Evolutionary conservation across 1,140 invertebrate genomes (phyloP).

Genomic region (Micrasema longulum): DNA sequence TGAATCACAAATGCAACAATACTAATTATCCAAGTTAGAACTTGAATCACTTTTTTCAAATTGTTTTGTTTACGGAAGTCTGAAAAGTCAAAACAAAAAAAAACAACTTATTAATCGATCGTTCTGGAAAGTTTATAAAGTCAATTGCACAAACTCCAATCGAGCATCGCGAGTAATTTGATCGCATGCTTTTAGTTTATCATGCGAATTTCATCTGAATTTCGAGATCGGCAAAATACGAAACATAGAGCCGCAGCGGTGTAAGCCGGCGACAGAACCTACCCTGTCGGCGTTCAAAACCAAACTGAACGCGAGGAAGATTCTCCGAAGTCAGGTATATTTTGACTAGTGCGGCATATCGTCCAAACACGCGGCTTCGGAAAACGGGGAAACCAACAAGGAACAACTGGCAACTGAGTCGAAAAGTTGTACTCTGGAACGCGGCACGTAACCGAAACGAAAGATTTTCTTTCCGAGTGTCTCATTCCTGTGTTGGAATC

Average conservation of each 20-base stretch:
- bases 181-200: conserved; percentile 42
- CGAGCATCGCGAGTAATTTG: conserved; percentile 35
- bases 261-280: conserved; percentile 14
- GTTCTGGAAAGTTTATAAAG: conserved; percentile 11
- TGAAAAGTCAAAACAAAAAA: too few relatives aligned
- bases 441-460: background rate
- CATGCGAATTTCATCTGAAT: conserved; percentile 28
- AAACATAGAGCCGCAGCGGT: background rate
- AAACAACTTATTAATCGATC: conserved; percentile 25
- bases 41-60: too few relatives aligned
- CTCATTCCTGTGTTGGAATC: background rate
- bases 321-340: conserved; percentile 42
- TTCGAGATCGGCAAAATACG: conserved; percentile 42
- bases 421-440: background rate
- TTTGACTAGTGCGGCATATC: conserved; percentile 21
- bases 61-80: too few relatives aligned
- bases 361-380: background rate
- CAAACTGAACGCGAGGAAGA: conserved; percentile 28
- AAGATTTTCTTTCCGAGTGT: background rate
- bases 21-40: too few relatives aligned
- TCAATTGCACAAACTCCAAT: conserved; percentile 25
- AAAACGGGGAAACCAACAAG: background rate
- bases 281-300: conserved; percentile 12
- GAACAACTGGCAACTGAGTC: background rate
- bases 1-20: too few relatives aligned